Base-by-base conservation (phyloP, 2,113 vertebrate species). In the Aspidoscelis tigris region DNA sequence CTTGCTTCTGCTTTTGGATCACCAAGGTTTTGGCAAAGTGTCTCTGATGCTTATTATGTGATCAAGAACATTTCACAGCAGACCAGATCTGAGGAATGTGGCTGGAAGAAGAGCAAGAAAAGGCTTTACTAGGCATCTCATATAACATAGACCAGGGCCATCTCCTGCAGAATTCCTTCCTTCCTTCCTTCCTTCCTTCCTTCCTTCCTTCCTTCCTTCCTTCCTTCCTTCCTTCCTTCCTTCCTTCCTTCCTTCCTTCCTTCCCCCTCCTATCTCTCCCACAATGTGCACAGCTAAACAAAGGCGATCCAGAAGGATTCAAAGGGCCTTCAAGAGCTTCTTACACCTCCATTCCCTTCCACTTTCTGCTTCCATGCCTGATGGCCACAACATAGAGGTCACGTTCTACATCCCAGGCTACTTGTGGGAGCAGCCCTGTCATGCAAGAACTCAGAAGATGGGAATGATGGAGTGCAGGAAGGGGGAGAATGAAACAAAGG, bases 401-500 rank as follows among this genome's bases (percentile, higher is more conserved):
- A 41, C 0, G 73, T 75, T 76, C 85, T 83, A 41, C 22, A 87
- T 88, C 85, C 85, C 80, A 33, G 82, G 4, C 78, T 82, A n/a
- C 91, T 88, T 91, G 93, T 70, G 89, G 90, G 58, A 61, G 7
- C 58, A 50, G 47, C 47, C 47, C 5, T 50, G 47, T 50, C 47
- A 9, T 50, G 47, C 47, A 50, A 50, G 47, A 50, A 9, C 47
- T 50, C 47, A 50, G 5, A 72, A 39, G 81, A 77, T 78, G 41
- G 3, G 90, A 90, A 88, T 88, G 87, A 83, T 81, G 86, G 91
- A 91, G 86, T 0, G 76, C 77, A 85, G 82, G 73, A 82, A 61
- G 90, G 78, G 85, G 0, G 3, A 87, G 80, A 84, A 78, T 53
- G 76, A 87, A 93, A 94, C 91, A 94, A 94, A 94, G 91, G 87